Evolutionary conservation across 2,113 vertebrate genomes (phyloP).

Genomic region (Scortum barcoo): DNA sequence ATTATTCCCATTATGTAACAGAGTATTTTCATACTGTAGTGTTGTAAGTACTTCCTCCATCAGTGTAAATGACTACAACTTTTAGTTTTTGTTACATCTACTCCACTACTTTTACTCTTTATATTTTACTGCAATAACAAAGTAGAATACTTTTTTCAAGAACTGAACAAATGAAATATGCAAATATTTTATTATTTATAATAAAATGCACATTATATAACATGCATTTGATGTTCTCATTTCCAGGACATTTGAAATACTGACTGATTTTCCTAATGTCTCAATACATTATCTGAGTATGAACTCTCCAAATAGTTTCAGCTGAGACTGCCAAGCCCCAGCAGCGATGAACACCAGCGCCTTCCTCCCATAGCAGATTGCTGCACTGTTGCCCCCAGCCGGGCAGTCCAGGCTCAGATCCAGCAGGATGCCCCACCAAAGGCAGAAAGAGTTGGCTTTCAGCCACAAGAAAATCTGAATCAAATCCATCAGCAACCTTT

Average conservation of each 20-base stretch:
- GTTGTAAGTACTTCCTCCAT: too few species aligned
- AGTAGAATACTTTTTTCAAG: neutral
- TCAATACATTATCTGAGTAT: neutral
- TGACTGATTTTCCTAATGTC: neutral
- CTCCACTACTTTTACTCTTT: neutral
- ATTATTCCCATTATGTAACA: too few species aligned
- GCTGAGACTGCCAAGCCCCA: neutral
- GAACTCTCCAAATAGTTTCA: slow-evolving; percentile 26
- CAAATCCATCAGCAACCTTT: slow-evolving; percentile 6
- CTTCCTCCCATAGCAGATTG: slow-evolving; percentile 48
- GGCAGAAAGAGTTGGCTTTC: neutral
- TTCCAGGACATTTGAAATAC: neutral
- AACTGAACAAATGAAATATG: too few species aligned
- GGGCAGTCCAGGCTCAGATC: neutral
- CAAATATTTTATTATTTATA: too few species aligned
- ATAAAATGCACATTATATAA: too few species aligned
- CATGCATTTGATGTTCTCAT: too few species aligned
- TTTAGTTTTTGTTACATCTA: neutral
- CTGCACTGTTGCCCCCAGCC: accelerated
- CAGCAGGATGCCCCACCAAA: neutral
- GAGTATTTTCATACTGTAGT: too few species aligned
- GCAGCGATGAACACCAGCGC: neutral
- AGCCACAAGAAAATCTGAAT: neutral
- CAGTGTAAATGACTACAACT: too few species aligned
- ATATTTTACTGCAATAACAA: neutral